phyloP scores from a whole-genome alignment of 2,113 vertebrate species.

The Microcebus griseorufus region DNA sequence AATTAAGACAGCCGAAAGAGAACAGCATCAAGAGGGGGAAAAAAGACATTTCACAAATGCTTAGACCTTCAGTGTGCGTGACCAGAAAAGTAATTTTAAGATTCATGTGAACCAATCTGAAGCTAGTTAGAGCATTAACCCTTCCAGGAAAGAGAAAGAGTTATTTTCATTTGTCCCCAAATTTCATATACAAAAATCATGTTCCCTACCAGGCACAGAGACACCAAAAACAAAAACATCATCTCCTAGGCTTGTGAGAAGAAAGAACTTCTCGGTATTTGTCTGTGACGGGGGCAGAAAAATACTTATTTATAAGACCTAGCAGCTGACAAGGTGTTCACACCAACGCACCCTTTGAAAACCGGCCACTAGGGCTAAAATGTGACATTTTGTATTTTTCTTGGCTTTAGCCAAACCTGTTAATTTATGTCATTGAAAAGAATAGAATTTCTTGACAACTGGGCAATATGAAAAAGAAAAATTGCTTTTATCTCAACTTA shows the following conservation, averaged over 20 bases:
- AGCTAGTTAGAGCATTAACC: conserved; percentile 84
- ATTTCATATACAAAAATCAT: conserved; percentile 40
- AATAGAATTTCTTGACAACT: not conserved
- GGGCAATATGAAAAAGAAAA: not conserved
- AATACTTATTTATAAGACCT: not conserved
- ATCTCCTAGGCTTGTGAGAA: not conserved
- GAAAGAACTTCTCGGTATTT: not conserved
- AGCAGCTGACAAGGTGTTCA: not conserved
- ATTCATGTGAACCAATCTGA: conserved; percentile 80
- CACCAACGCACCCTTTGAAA: not conserved
- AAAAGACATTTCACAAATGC: conserved; percentile 81
- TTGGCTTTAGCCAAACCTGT: not conserved
- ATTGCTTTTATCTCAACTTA: not conserved
- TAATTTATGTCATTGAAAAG: not conserved
- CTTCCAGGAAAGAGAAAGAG: conserved; percentile 75
- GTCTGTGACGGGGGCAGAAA: not conserved
- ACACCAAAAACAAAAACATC: not conserved
- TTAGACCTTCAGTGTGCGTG: conserved; percentile 83
- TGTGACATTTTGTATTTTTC: not conserved
- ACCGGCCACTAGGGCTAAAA: not conserved
- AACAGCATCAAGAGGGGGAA: conserved; percentile 35
- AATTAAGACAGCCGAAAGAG: conserved; percentile 75
- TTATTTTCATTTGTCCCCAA: not conserved
- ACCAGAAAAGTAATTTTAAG: conserved; percentile 87
- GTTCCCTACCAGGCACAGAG: not conserved